These are phyloP conservation scores for Pogonocichla stellata DNA, from an alignment of 2,113 vertebrate genomes.

Conservation along the genomic window DNA sequence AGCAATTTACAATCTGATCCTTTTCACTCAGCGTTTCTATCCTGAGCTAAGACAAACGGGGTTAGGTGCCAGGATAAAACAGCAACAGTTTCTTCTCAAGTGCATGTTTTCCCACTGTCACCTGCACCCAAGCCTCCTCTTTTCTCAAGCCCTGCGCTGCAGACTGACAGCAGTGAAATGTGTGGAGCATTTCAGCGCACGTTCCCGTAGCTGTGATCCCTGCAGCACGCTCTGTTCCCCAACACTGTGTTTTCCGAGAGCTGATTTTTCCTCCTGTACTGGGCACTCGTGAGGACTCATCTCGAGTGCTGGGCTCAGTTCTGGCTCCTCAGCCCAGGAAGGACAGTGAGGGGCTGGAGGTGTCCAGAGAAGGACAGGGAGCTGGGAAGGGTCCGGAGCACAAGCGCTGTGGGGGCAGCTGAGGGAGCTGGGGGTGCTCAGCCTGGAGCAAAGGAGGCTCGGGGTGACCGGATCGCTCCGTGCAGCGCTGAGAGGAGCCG, in stretches of 20 bases:
- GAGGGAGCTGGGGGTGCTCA: not conserved
- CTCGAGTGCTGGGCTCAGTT: rapidly evolving
- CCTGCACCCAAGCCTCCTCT: not conserved
- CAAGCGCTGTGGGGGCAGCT: not conserved
- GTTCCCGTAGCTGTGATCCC: rapidly evolving
- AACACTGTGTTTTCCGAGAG: not conserved
- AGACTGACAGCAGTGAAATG: not conserved
- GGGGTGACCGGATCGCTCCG: rapidly evolving
- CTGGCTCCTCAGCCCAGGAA: not conserved
- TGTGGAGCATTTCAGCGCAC: not conserved
- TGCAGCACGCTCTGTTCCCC: not conserved
- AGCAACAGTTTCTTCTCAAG: not conserved
- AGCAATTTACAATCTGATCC: not conserved
- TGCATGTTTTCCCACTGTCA: not conserved
- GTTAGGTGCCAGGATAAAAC: not conserved
- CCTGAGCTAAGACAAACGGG: not conserved
- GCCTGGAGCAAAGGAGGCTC: not conserved
- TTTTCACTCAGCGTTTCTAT: not conserved
- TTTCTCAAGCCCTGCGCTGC: not conserved
- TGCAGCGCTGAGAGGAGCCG: rapidly evolving
- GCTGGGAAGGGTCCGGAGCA: not conserved
- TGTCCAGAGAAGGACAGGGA: rapidly evolving
- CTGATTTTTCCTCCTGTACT: too few relatives aligned
- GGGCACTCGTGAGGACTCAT: rapidly evolving
- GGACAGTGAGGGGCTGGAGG: not conserved